phyloP scores from a whole-genome alignment of 2,888 invertebrate species.

The Lagria hirta region DNA sequence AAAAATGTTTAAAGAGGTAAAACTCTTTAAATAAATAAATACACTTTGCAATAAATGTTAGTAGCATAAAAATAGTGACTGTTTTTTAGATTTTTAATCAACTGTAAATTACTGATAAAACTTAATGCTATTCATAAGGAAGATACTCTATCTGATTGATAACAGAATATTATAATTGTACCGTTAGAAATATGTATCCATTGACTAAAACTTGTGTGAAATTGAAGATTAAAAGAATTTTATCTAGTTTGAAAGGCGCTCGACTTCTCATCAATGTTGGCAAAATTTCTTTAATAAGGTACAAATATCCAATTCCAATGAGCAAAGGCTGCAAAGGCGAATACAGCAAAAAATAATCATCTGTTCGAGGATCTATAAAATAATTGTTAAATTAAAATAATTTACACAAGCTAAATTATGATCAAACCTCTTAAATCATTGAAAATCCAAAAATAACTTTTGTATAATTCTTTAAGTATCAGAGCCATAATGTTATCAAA shows the following conservation, averaged over 20 bases:
- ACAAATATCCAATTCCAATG: constrained; percentile 30
- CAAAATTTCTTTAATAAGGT: constrained; percentile 33
- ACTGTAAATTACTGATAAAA: too few species aligned
- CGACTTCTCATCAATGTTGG: constrained; percentile 39
- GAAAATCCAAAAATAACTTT: constrained; percentile 27
- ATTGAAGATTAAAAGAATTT: constrained; percentile 34
- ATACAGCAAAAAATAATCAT: constrained; percentile 30
- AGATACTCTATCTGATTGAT: too few species aligned
- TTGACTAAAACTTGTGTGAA: constrained; percentile 35
- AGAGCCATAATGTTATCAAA: too few species aligned
- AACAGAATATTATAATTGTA: too few species aligned
- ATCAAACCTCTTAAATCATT: constrained; percentile 21
- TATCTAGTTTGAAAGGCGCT: constrained; percentile 35
- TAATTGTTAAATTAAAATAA: neutral
- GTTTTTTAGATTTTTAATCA: too few species aligned
- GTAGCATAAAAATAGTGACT: too few species aligned
- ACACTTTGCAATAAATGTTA: too few species aligned
- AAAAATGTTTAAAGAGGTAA: too few species aligned
- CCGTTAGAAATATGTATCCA: constrained; percentile 30
- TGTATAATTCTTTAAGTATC: constrained; percentile 27
- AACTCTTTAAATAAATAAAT: too few species aligned
- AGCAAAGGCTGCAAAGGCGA: constrained; percentile 30
- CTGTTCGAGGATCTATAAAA: constrained; percentile 36
- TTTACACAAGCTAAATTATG: neutral
- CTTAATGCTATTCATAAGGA: too few species aligned